Conservation (phyloP, 2,797 vertebrate species). For the Melanotaenia boesemani region DNA sequence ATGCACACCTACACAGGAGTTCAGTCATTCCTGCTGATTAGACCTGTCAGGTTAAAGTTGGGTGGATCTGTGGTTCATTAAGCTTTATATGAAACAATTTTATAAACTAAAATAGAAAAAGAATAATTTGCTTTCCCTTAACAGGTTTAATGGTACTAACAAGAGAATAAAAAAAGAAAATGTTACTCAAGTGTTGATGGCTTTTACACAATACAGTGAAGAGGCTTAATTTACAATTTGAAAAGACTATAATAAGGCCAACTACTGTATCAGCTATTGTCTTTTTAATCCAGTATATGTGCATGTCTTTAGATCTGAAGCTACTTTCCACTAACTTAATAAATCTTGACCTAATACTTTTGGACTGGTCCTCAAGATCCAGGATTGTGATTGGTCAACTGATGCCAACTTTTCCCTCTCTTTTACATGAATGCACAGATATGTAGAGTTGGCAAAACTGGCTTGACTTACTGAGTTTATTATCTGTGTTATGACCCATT, state of each 20-base stretch:
- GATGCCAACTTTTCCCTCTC: not conserved
- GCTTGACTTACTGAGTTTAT: not conserved
- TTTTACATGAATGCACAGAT: not conserved
- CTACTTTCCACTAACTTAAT: not conserved
- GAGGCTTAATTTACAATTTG: not conserved
- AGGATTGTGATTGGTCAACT: not conserved
- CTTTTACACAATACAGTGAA: not conserved
- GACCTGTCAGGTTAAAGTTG: constrained; percentile 12
- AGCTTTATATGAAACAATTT: constrained; percentile 13
- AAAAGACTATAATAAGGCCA: not conserved
- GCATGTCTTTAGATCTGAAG: not conserved
- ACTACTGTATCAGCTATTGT: not conserved
- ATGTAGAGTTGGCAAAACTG: not conserved
- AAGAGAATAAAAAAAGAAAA: not conserved
- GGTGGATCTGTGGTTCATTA: constrained; percentile 14
- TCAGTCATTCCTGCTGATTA: constrained; percentile 33
- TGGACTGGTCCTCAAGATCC: not conserved
- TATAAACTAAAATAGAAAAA: not conserved
- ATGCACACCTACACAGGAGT: constrained; percentile 27
- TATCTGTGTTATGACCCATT: not conserved
- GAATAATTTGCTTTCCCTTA: not conserved
- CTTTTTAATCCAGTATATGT: not conserved
- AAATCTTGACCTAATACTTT: not conserved
- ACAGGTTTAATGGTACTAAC: not conserved
- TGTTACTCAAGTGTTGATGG: not conserved